Conservation (phyloP, 2,888 invertebrate genomes). For the Suillia variegata region DNA sequence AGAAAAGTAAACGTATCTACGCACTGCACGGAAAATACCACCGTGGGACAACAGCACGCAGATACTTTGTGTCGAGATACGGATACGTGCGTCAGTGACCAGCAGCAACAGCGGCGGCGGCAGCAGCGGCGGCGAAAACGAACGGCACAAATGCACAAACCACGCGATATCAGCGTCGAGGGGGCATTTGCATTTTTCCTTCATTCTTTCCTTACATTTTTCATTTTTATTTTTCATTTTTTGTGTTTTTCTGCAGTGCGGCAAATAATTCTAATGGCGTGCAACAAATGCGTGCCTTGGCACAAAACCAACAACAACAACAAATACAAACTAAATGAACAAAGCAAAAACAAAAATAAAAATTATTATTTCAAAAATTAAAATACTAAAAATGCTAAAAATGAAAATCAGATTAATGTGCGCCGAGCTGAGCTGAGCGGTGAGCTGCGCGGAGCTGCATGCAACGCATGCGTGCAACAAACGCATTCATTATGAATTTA, state of each 20-base stretch:
- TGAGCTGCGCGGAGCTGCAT: slow-evolving; percentile 1
- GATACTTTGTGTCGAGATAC: neutral
- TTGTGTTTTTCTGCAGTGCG: neutral
- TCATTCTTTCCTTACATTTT: neutral
- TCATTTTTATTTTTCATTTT: neutral
- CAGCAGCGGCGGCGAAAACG: too few relatives aligned
- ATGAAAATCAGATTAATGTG: slow-evolving; percentile 14
- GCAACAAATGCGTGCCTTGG: slow-evolving; percentile 34
- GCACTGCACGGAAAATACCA: neutral
- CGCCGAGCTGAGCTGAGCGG: neutral
- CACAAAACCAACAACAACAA: slow-evolving; percentile 44
- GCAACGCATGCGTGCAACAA: slow-evolving; percentile 47
- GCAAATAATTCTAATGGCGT: slow-evolving; percentile 43
- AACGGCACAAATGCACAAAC: too few relatives aligned
- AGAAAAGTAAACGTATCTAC: slow-evolving; percentile 3
- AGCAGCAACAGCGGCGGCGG: too few relatives aligned
- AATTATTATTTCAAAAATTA: too few relatives aligned
- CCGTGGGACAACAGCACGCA: neutral
- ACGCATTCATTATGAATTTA: slow-evolving; percentile 54
- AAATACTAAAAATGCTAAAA: slow-evolving; percentile 1
- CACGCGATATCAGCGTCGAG: neutral
- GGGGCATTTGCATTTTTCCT: neutral
- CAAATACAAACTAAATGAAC: neutral
- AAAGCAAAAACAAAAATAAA: neutral
- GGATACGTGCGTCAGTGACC: too few relatives aligned